Evolutionary conservation across 2,113 vertebrate species (phyloP).

Genomic region (Asarcornis scutulata): DNA sequence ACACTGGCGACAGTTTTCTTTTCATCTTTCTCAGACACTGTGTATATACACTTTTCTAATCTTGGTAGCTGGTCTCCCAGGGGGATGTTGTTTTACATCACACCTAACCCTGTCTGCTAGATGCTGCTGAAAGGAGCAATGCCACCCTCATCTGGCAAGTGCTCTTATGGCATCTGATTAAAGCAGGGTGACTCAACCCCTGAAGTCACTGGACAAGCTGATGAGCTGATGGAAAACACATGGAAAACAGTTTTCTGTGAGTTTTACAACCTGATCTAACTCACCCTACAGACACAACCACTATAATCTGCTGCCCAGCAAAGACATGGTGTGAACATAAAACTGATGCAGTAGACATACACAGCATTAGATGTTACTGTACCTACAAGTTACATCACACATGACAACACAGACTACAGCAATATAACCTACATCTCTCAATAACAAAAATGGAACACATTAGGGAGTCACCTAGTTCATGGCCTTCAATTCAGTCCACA

Average conservation of each 20-base stretch:
- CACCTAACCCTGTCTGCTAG: neutral
- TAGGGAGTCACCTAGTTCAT: neutral
- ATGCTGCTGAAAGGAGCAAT: neutral
- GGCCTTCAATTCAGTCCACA: neutral
- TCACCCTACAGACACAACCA: neutral
- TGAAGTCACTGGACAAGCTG: neutral
- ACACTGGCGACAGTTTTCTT: neutral
- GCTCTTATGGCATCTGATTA: neutral
- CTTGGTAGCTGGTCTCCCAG: neutral
- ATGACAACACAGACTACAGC: neutral
- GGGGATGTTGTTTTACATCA: neutral
- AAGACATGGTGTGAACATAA: rapidly evolving
- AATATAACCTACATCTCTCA: neutral
- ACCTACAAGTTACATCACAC: neutral
- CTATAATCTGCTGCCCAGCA: neutral
- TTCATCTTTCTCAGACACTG: neutral
- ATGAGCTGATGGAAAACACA: neutral
- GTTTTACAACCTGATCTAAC: neutral
- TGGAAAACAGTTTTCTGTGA: neutral
- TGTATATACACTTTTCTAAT: neutral
- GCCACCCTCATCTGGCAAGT: neutral
- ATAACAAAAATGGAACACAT: neutral
- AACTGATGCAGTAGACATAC: neutral
- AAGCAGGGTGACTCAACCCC: neutral
- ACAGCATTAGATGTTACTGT: neutral